Conservation (phyloP, 1,140 invertebrate genomes). For the Meloidogyne chitwoodi region DNA sequence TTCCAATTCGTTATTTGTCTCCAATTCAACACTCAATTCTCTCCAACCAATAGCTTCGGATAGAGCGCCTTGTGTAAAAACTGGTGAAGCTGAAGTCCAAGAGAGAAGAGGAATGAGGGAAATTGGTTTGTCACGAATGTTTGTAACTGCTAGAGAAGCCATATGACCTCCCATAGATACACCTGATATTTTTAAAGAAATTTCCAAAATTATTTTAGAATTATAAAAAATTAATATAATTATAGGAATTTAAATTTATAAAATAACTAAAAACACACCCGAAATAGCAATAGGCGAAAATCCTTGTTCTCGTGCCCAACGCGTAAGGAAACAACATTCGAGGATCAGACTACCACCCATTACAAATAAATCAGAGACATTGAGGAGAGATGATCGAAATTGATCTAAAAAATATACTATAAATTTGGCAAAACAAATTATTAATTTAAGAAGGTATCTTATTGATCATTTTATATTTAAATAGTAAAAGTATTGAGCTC, state of each 20-base stretch:
- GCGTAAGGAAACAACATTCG: constrained; percentile 82
- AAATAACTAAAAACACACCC: background rate
- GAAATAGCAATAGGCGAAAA: constrained; percentile 76
- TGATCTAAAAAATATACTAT: constrained; percentile 38
- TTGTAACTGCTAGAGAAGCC: constrained; percentile 79
- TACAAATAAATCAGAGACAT: constrained; percentile 96
- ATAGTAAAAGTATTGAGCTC: no score
- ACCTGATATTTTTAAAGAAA: constrained; percentile 63
- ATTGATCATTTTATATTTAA: no score
- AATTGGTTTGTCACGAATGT: constrained; percentile 79
- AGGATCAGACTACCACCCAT: constrained; percentile 95
- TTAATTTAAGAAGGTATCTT: no score
- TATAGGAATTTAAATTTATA: background rate
- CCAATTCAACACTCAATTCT: constrained; percentile 80
- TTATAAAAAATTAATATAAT: no score
- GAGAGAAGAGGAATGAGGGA: constrained; percentile 88
- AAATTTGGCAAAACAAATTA: no score
- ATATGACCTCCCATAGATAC: constrained; percentile 99
- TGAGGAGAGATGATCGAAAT: constrained; percentile 83
- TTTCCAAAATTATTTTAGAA: no score
- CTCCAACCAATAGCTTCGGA: constrained; percentile 90
- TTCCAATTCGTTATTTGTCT: constrained; percentile 66
- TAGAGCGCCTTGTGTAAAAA: constrained; percentile 89
- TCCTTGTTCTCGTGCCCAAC: constrained; percentile 81
- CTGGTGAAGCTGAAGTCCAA: constrained; percentile 90